Conservation (phyloP, 2,113 vertebrate genomes). For the Stegastes partitus region DNA sequence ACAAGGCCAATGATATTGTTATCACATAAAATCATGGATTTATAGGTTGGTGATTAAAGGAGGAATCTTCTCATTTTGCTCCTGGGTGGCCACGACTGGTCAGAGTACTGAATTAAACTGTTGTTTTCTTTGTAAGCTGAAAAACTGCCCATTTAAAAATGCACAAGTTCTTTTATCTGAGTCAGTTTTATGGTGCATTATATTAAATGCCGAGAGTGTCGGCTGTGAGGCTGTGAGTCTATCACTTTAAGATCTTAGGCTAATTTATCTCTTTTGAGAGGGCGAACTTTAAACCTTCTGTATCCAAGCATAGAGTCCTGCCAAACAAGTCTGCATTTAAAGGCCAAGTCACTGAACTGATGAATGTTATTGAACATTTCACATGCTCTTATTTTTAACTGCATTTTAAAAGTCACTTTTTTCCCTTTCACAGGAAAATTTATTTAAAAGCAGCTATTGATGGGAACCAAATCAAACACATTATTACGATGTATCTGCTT, state of each 20-base stretch:
- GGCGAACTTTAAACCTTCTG: neutral
- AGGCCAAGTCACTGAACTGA: neutral
- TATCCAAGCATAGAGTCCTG: neutral
- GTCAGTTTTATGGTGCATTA: neutral
- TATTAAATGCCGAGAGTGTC: neutral
- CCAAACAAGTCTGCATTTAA: neutral
- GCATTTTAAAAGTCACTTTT: neutral
- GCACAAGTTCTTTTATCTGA: neutral
- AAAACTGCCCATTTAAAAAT: neutral
- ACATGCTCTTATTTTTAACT: neutral
- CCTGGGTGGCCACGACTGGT: neutral
- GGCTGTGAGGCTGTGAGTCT: neutral
- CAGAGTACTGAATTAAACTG: neutral
- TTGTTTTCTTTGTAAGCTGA: neutral
- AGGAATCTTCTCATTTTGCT: neutral
- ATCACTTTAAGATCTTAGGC: neutral
- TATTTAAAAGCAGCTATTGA: neutral
- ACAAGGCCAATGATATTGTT: neutral
- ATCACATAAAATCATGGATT: conserved; percentile 10
- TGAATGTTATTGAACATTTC: neutral
- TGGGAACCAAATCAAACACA: neutral
- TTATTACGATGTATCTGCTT: neutral
- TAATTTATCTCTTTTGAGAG: neutral
- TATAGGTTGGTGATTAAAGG: conserved; percentile 19
- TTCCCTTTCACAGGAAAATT: neutral